A percentile compares a stretch with the other conserved stretches of the same genome.
Evolutionary conservation across 2,888 invertebrate genomes (phyloP).

Genomic region (Hypselothyrea guttata): DNA sequence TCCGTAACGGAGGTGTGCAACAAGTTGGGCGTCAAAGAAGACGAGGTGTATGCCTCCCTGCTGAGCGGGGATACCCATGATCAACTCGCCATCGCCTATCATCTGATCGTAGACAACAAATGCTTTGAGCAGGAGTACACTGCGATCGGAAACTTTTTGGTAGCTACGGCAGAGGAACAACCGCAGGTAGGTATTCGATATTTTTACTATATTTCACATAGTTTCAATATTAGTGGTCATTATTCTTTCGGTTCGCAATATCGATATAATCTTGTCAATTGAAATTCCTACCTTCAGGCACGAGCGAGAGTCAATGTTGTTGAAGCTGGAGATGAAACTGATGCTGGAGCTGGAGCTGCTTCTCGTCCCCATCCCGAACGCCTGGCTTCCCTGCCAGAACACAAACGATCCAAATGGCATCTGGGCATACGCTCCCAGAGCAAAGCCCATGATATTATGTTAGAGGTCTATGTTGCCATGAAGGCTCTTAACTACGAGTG

Average conservation of each 20-base stretch:
- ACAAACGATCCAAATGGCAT: conserved; percentile 99
- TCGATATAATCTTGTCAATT: too few species aligned
- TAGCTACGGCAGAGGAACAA: too few species aligned
- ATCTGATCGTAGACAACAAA: conserved; percentile 99
- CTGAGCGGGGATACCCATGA: conserved; percentile 98
- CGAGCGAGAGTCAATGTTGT: too few species aligned
- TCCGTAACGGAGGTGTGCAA: conserved; percentile 95
- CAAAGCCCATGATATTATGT: conserved; percentile 99
- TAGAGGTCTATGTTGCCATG: conserved; percentile 99
- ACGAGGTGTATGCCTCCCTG: conserved; percentile 96
- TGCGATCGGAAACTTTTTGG: too few species aligned
- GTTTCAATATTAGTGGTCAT: too few species aligned
- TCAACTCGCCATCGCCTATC: conserved; percentile 98
- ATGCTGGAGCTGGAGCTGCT: conserved; percentile 7
- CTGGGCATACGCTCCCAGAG: conserved; percentile 99
- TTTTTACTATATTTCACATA: too few species aligned
- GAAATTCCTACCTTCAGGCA: too few species aligned
- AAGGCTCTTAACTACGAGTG: conserved; percentile 99
- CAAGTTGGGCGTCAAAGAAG: conserved; percentile 96
- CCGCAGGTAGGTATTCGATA: too few species aligned
- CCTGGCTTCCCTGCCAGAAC: conserved; percentile 89
- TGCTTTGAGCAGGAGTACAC: too few species aligned
- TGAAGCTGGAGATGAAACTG: conserved; percentile 39
- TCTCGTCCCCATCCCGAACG: conserved; percentile 94
- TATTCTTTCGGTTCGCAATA: too few species aligned